Percentiles rank a stretch among this genome's conserved stretches.
phyloP scores from a whole-genome alignment of 2,797 vertebrate genomes.

The Schizopygopsis pylzovi region DNA sequence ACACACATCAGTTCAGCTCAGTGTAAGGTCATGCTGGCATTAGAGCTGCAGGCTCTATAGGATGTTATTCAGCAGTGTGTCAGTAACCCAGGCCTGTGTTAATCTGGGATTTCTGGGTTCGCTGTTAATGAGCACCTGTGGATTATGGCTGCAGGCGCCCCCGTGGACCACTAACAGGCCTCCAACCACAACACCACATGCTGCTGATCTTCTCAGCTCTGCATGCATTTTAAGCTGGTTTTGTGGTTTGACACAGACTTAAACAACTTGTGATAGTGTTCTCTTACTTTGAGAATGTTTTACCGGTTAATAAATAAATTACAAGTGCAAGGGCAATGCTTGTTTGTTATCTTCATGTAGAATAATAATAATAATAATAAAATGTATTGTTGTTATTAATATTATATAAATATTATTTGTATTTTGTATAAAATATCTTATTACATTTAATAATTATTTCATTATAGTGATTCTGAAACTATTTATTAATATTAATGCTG shows the following conservation, averaged over 20 bases:
- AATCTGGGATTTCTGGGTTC: slow-evolving; percentile 60
- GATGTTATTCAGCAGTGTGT: slow-evolving; percentile 54
- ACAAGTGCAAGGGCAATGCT: background rate
- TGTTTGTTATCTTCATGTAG: background rate
- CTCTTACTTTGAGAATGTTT: slow-evolving; percentile 19
- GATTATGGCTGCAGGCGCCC: slow-evolving; percentile 52
- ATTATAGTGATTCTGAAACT: too few relatives aligned
- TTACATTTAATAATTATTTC: background rate
- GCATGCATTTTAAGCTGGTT: background rate
- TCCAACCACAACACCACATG: slow-evolving; percentile 55
- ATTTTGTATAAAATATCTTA: background rate
- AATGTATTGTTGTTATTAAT: too few relatives aligned
- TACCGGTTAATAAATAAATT: background rate
- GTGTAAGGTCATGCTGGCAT: slow-evolving; percentile 48
- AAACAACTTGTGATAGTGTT: background rate
- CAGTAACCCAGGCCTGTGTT: slow-evolving; percentile 51
- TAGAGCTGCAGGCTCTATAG: slow-evolving; percentile 43
- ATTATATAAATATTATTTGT: background rate
- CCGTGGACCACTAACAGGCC: slow-evolving; percentile 51
- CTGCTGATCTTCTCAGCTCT: slow-evolving; percentile 27
- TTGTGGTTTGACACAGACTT: slow-evolving; percentile 14
- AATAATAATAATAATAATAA: background rate
- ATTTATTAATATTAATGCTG: too few relatives aligned
- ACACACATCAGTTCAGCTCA: slow-evolving; percentile 23
- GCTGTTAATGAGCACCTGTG: slow-evolving; percentile 60